Percentiles rank a stretch among this genome's conserved stretches.
Conservation (phyloP, 1,140 invertebrate genomes). For the Brachionus paranguensis region DNA sequence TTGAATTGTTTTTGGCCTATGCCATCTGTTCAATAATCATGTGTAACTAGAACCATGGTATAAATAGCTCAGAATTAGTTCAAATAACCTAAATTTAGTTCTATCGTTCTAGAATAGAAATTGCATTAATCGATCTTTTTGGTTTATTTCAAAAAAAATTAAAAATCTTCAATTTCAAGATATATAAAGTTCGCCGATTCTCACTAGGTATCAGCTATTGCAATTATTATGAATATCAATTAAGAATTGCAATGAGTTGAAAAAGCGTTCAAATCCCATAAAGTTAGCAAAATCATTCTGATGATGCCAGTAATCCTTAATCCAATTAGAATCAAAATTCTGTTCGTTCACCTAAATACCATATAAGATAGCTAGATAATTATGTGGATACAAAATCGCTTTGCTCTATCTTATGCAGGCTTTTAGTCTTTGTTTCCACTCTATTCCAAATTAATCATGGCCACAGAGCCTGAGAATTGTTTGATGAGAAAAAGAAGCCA, state of each 20-base stretch:
- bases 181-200: constrained; percentile 3
- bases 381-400: not conserved
- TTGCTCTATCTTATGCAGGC: not conserved
- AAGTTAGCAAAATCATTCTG: not conserved
- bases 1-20: not conserved
- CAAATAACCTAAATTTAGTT: not conserved
- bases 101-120: not conserved
- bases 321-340: not conserved
- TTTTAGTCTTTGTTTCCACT: not conserved
- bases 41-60: not conserved
- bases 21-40: not conserved
- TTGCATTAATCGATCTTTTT: not conserved
- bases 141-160: not conserved
- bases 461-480: not conserved
- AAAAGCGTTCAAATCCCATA: constrained; percentile 14
- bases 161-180: not conserved
- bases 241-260: constrained; percentile 7
- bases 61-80: not conserved
- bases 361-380: not conserved
- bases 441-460: not conserved
- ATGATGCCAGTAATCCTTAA: constrained; percentile 18
- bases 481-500: not conserved
- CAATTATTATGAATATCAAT: constrained; percentile 35
- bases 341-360: not conserved
- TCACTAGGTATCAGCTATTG: not conserved